phyloP scores from a whole-genome alignment of 2,888 invertebrate species.

The Ganaspis brasiliensis region DNA sequence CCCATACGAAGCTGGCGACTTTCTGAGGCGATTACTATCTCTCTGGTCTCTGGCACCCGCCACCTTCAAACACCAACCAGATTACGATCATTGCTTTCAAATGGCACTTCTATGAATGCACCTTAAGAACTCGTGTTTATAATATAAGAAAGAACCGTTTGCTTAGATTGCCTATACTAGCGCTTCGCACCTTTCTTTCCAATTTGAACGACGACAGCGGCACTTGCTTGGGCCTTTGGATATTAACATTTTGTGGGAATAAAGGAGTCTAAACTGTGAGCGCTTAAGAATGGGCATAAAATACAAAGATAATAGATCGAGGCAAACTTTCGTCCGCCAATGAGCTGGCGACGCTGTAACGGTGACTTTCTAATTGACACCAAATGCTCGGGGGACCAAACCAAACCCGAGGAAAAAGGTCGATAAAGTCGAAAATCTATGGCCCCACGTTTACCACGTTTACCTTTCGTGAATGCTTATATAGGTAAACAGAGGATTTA shows the following conservation, averaged over 20 bases:
- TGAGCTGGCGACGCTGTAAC: slow-evolving; percentile 30
- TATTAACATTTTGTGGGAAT: slow-evolving; percentile 55
- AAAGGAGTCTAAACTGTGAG: slow-evolving; percentile 46
- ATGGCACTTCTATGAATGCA: slow-evolving; percentile 48
- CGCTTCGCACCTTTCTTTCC: slow-evolving; percentile 13
- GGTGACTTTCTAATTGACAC: slow-evolving; percentile 41
- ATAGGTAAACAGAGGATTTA: neutral
- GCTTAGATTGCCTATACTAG: neutral
- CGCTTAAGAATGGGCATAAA: slow-evolving; percentile 50
- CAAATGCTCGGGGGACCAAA: slow-evolving; percentile 5
- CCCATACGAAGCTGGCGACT: slow-evolving; percentile 52
- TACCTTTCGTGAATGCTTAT: slow-evolving; percentile 18
- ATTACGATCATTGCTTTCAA: slow-evolving; percentile 69
- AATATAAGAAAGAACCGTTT: neutral
- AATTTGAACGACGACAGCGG: neutral
- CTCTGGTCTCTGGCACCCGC: slow-evolving; percentile 72
- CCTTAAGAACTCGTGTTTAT: slow-evolving; percentile 9
- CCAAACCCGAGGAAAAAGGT: neutral
- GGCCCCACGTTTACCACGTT: slow-evolving; percentile 8
- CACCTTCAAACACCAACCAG: slow-evolving; percentile 70
- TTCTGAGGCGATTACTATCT: slow-evolving; percentile 69
- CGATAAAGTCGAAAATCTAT: slow-evolving; percentile 32
- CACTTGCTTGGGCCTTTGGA: slow-evolving; percentile 38
- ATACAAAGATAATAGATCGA: slow-evolving; percentile 57
- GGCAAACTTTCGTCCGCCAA: slow-evolving; percentile 31